Conservation (phyloP, 2,113 vertebrate genomes). For the Mesembrinibis cayennensis region DNA sequence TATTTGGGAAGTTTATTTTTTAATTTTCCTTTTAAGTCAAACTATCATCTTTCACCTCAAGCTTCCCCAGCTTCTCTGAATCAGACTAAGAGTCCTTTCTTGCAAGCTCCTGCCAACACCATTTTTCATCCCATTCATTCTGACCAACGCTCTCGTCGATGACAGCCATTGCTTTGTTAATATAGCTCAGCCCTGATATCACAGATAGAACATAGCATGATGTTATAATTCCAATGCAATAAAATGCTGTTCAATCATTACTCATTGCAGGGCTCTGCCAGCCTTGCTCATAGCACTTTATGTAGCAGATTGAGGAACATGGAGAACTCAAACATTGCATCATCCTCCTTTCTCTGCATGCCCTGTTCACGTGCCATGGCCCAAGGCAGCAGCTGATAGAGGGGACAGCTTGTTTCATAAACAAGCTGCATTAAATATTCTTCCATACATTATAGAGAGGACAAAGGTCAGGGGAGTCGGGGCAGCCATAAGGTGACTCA, state of each 20-base stretch:
- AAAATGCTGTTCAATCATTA: not conserved
- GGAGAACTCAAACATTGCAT: not conserved
- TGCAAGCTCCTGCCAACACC: not conserved
- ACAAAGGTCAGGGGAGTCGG: constrained; percentile 59
- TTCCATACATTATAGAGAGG: constrained; percentile 40
- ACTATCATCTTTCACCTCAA: not conserved
- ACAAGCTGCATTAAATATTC: constrained; percentile 60
- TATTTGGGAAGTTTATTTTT: not conserved
- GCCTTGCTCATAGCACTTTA: not conserved
- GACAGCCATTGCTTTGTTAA: not conserved
- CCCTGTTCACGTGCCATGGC: not conserved
- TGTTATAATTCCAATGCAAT: not conserved
- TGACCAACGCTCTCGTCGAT: not conserved
- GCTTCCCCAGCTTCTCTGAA: not conserved
- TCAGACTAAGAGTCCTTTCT: not conserved
- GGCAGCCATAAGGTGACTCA: constrained; percentile 54
- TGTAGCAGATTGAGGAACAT: not conserved
- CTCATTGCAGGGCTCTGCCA: not conserved
- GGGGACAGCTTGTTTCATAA: constrained; percentile 34
- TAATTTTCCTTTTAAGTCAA: not conserved
- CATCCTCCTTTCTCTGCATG: not conserved
- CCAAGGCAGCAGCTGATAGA: not conserved
- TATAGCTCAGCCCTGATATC: not conserved
- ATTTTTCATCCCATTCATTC: not conserved
- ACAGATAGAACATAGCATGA: not conserved